A percentile compares a stretch with the other conserved stretches of the same genome.
These are phyloP conservation scores for Rhabdophis nuchalis DNA, from an alignment of 2,797 vertebrate species.

Conservation along the genomic window DNA sequence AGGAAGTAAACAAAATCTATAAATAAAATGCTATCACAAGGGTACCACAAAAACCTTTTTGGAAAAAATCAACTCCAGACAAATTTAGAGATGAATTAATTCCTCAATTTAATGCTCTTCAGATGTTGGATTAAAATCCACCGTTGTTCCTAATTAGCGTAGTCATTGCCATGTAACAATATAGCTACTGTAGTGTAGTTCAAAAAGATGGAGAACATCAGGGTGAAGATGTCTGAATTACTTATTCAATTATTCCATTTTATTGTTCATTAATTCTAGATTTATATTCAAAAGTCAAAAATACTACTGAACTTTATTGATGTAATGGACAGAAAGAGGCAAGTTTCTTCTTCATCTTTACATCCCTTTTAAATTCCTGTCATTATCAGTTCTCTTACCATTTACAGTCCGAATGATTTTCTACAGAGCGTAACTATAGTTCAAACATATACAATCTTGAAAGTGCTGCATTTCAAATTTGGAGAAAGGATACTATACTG, in stretches of 20 bases:
- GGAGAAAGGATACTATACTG: not conserved
- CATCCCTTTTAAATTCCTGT: not conserved
- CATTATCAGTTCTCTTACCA: not conserved
- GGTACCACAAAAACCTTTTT: not conserved
- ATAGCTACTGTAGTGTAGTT: not conserved
- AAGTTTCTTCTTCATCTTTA: not conserved
- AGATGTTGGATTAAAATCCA: not conserved
- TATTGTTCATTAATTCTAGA: not conserved
- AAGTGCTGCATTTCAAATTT: not conserved
- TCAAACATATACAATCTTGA: not conserved
- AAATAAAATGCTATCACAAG: conserved; percentile 15
- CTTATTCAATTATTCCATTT: too few species aligned
- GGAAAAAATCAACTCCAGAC: not conserved
- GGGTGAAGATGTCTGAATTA: not conserved
- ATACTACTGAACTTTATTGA: not conserved
- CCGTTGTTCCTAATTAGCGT: not conserved
- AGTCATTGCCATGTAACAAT: not conserved
- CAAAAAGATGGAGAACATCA: not conserved
- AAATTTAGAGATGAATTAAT: not conserved
- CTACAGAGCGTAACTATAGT: not conserved
- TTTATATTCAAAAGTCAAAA: not conserved
- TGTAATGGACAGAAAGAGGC: not conserved
- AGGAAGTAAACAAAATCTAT: conserved; percentile 83
- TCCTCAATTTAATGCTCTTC: not conserved
- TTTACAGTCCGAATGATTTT: not conserved